phyloP scores from a whole-genome alignment of 1,140 invertebrate species.

The Brachionus asplanchnoidis region DNA sequence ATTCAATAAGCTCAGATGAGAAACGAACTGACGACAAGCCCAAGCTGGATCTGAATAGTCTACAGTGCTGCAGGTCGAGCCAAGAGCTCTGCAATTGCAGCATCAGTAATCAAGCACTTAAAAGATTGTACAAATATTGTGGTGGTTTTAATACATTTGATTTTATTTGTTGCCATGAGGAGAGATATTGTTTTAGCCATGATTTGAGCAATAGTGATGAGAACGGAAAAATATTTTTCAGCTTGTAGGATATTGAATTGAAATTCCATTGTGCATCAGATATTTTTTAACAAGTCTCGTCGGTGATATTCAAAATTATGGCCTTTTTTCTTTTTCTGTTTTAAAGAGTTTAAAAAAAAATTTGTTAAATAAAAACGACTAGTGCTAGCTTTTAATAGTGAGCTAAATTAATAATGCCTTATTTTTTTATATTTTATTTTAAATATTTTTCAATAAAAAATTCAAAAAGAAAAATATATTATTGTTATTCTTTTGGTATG shows the following conservation, averaged over 20 bases:
- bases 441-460: too few species aligned
- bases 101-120: slow-evolving; percentile 1
- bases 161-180: neutral
- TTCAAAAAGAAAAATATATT: too few species aligned
- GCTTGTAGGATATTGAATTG: neutral
- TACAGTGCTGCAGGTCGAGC: neutral
- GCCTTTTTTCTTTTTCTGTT: neutral
- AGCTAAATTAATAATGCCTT: too few species aligned
- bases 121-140: slow-evolving; percentile 8
- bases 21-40: neutral
- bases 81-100: neutral
- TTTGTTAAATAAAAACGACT: too few species aligned
- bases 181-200: neutral
- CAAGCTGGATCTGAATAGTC: neutral
- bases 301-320: neutral
- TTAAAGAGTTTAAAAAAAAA: too few species aligned
- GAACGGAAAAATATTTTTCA: slow-evolving; percentile 14
- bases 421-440: too few species aligned
- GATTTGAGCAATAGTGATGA: neutral
- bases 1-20: neutral
- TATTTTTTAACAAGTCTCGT: neutral
- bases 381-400: too few species aligned
- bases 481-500: too few species aligned
- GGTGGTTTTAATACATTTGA: neutral
- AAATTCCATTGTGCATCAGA: neutral